A percentile compares a stretch with the other conserved stretches of the same genome.
These are phyloP conservation scores for Terrapene triunguis DNA, from an alignment of 2,113 vertebrate genomes.

Conservation along the genomic window DNA sequence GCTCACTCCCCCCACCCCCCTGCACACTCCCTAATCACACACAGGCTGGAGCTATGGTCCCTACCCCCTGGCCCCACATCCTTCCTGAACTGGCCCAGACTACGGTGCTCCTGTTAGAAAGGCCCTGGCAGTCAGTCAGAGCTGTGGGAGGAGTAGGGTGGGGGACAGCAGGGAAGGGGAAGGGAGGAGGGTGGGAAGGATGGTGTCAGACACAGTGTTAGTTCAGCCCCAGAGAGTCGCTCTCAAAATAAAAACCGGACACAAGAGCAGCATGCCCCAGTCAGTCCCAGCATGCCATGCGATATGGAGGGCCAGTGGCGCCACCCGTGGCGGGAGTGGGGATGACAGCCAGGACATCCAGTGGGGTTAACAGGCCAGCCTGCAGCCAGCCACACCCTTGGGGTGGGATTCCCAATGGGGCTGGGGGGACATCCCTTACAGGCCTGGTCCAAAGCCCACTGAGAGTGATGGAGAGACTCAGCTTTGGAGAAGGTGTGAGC, in stretches of 20 bases:
- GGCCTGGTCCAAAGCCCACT: neutral
- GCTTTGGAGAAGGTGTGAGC: neutral
- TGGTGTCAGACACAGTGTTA: conserved; percentile 75
- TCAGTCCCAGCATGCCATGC: conserved; percentile 68
- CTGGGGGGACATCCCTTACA: neutral
- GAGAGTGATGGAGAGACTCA: neutral
- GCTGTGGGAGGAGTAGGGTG: conserved; percentile 60
- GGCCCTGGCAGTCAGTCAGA: conserved; percentile 35
- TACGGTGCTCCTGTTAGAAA: conserved; percentile 52
- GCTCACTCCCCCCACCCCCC: too few species aligned
- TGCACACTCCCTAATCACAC: neutral
- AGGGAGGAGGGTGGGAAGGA: conserved; percentile 4
- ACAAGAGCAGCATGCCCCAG: neutral
- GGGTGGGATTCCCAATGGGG: neutral
- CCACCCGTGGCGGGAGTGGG: conserved; percentile 3
- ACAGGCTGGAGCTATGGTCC: neutral
- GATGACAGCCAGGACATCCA: conserved; percentile 22
- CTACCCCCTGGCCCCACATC: neutral
- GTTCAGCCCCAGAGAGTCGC: conserved; percentile 63
- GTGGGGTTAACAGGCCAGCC: neutral
- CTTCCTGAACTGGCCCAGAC: conserved; percentile 23
- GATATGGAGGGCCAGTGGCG: conserved; percentile 34
- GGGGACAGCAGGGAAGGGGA: neutral
- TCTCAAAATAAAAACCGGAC: conserved; percentile 10
- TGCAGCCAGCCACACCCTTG: conserved; percentile 12